Conservation (phyloP, 2,113 vertebrate species). For the Cyanocitta stelleri region DNA sequence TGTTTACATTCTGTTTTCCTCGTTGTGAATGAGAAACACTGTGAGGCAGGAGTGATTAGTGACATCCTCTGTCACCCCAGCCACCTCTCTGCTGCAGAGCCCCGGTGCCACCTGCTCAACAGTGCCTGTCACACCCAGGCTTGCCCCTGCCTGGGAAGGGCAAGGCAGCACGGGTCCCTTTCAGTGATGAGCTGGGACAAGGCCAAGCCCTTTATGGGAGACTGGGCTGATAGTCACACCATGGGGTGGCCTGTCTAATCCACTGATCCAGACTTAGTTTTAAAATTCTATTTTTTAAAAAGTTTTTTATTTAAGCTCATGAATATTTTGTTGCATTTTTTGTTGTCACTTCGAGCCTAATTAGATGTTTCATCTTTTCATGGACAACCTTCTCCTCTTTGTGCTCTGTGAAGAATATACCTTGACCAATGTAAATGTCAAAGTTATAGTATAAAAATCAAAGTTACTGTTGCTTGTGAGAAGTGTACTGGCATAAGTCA, state of each 20-base stretch:
- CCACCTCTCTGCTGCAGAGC: background rate
- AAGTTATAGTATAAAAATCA: background rate
- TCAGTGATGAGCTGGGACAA: background rate
- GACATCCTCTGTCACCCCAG: background rate
- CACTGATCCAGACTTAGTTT: background rate
- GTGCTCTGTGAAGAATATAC: background rate
- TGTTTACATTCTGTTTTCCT: background rate
- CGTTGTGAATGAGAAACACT: background rate
- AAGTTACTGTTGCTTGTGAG: background rate
- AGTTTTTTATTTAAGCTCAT: background rate
- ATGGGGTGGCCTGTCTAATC: background rate
- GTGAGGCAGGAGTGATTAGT: background rate
- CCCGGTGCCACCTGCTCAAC: fast-evolving
- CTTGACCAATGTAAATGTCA: background rate
- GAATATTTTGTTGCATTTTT: background rate
- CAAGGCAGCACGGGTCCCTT: background rate
- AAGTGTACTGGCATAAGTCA: background rate
- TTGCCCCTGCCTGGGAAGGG: background rate
- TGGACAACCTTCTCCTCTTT: background rate
- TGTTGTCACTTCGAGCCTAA: background rate
- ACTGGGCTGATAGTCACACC: background rate
- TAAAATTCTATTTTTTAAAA: background rate
- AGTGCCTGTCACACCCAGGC: background rate
- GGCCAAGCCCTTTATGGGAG: background rate
- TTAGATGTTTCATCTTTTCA: background rate